Base-by-base conservation (phyloP, 2,888 invertebrate genomes). In the Campopleginae sp. region DNA sequence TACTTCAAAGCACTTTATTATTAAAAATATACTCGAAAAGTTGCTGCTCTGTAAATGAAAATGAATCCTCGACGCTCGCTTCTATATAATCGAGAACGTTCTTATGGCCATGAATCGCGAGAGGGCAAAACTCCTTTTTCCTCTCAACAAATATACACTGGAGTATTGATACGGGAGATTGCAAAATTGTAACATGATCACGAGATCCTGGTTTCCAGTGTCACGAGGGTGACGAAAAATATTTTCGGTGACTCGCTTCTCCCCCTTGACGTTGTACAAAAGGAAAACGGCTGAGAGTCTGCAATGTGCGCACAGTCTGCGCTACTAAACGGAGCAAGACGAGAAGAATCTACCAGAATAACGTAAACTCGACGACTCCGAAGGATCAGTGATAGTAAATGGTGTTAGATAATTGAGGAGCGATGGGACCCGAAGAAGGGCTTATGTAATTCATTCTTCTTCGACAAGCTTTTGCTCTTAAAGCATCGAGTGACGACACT, bases 381-480 rank as follows among this genome's bases (percentile, higher is more conserved):
- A 44, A 66, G 44, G 54, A 79, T 33, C 46, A 70, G 33, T 27
- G 70, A 42, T 42, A 31, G 80, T 46, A 72, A 82, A 85, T 77
- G 72, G 72, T 68, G 80, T 82, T 54, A 51, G 68, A 85, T 80
- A 85, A 85, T 85, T 80, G 78, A 38, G 74, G 51, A 79, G 33
- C 72, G 66, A 74, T 74, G 70, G 51, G 82, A 82, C 81, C 75
- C 75, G 54, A 38, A 61, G 70, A 38, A 44, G 46, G 27, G 74
- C 78, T 72, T 74, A 65, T 70, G 85, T 65, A 78, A 85, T 70
- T 85, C 71, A 80, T 77, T 82, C 85, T 58, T 54, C 82, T 58
- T 74, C 82, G 76, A 80, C 85, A 74, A 77, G 68, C 80, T 80
- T 66, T 58, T 72, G 72, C 74, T 80, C 82, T 79, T 75, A 33